Conservation (phyloP, 2,888 invertebrate species). For the Boloria euphrosyne region DNA sequence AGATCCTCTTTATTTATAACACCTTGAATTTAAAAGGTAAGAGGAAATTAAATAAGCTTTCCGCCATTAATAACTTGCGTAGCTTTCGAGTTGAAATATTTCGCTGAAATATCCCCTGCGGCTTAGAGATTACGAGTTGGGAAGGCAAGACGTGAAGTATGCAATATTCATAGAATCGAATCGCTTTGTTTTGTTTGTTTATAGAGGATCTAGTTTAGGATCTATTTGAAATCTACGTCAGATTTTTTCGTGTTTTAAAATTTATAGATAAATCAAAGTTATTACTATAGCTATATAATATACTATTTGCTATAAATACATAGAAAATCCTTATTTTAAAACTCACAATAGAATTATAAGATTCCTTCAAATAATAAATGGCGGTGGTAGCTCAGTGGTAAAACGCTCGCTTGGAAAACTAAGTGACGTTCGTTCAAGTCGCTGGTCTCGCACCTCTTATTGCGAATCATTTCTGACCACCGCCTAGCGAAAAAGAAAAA, state of each 20-base stretch:
- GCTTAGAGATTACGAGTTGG: constrained; percentile 18
- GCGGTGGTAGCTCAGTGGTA: too few species aligned
- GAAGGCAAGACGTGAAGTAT: constrained; percentile 22
- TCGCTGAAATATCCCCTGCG: constrained; percentile 2
- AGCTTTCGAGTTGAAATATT: constrained; percentile 11
- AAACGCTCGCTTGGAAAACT: too few species aligned
- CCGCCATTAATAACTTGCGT: constrained; percentile 20
- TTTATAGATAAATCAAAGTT: neutral
- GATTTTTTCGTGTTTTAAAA: constrained; percentile 7
- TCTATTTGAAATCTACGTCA: constrained; percentile 11
- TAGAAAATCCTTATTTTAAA: too few species aligned
- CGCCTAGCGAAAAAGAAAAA: too few species aligned
- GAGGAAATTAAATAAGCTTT: constrained; percentile 23
- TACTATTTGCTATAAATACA: too few species aligned
- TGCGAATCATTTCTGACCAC: too few species aligned
- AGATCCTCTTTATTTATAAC: constrained; percentile 1
- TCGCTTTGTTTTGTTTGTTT: constrained; percentile 22
- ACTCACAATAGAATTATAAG: too few species aligned
- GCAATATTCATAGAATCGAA: constrained; percentile 20
- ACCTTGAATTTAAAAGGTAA: neutral
- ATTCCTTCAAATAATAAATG: too few species aligned
- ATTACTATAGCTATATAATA: too few species aligned
- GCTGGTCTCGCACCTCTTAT: too few species aligned
- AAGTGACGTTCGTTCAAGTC: too few species aligned
- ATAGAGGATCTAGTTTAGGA: constrained; percentile 22